These are phyloP conservation scores for Thomomys bottae DNA, from an alignment of 2,113 vertebrate species.

Conservation along the genomic window DNA sequence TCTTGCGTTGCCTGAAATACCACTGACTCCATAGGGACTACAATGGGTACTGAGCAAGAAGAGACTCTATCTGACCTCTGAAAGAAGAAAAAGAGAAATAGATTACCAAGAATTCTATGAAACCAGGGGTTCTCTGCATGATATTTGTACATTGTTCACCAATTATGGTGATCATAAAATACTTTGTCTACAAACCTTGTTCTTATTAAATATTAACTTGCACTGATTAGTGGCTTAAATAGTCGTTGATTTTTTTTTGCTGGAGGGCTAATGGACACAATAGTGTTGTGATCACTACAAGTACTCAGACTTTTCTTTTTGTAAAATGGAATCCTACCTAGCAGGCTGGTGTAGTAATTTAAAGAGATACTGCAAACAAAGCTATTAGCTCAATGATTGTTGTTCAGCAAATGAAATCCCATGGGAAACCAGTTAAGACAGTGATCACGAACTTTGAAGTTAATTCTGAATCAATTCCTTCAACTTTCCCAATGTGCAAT, in stretches of 20 bases:
- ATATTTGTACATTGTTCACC: neutral
- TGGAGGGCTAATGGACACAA: neutral
- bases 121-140: neutral
- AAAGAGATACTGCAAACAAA: neutral
- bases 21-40: neutral
- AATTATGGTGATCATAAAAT: conserved; percentile 39
- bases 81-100: conserved; percentile 12
- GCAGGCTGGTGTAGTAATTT: neutral
- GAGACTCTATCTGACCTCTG: neutral
- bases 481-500: neutral
- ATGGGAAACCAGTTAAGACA: neutral
- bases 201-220: conserved; percentile 52
- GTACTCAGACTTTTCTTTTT: conserved; percentile 19
- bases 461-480: neutral
- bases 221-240: neutral
- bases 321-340: neutral
- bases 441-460: neutral
- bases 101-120: neutral
- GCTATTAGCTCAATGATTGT: neutral
- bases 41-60: neutral
- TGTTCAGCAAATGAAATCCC: neutral
- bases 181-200: conserved; percentile 50
- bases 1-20: neutral
- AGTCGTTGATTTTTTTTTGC: conserved; percentile 59
- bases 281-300: conserved; percentile 25